Evolutionary conservation across 1,140 invertebrate genomes (phyloP).

Genomic region (Cylas formicarius): DNA sequence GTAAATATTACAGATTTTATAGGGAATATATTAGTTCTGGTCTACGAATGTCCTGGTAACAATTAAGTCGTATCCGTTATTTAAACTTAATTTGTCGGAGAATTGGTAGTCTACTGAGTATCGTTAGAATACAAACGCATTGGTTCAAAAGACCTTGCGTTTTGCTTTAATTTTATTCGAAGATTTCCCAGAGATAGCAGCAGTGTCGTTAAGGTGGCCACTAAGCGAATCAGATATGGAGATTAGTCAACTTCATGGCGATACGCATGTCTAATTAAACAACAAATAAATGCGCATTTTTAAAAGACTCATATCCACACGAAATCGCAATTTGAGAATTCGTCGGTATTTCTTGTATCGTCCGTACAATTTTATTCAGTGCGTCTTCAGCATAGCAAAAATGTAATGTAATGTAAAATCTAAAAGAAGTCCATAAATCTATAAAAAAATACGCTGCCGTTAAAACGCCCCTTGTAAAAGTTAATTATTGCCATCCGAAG

Average conservation of each 20-base stretch:
- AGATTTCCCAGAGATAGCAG: conserved; percentile 37
- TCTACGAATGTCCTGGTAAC: conserved; percentile 18
- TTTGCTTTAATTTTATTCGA: conserved; percentile 37
- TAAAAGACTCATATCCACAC: too few relatives aligned
- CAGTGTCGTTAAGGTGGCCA: conserved; percentile 37
- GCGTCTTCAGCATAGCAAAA: too few relatives aligned
- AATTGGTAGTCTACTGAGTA: conserved; percentile 26
- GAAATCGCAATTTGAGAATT: too few relatives aligned
- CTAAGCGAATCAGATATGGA: conserved; percentile 38
- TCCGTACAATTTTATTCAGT: too few relatives aligned
- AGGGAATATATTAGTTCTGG: conserved; percentile 18
- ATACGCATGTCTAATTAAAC: conserved; percentile 37
- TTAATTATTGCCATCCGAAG: too few relatives aligned
- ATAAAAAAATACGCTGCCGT: too few relatives aligned
- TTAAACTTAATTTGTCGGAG: conserved; percentile 34
- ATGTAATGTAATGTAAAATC: too few relatives aligned
- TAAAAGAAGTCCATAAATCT: too few relatives aligned
- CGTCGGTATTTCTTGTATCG: too few relatives aligned
- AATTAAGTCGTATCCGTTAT: conserved; percentile 36
- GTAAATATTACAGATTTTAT: too few relatives aligned
- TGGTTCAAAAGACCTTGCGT: conserved; percentile 32
- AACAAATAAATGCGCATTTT: conserved; percentile 36
- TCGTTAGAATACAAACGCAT: conserved; percentile 30
- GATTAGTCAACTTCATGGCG: conserved; percentile 37
- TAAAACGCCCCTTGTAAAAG: too few relatives aligned